Evolutionary conservation across 2,113 vertebrate genomes (phyloP), one percentile per base, ranked within the genome.

Genomic region (Laticauda colubrina): DNA sequence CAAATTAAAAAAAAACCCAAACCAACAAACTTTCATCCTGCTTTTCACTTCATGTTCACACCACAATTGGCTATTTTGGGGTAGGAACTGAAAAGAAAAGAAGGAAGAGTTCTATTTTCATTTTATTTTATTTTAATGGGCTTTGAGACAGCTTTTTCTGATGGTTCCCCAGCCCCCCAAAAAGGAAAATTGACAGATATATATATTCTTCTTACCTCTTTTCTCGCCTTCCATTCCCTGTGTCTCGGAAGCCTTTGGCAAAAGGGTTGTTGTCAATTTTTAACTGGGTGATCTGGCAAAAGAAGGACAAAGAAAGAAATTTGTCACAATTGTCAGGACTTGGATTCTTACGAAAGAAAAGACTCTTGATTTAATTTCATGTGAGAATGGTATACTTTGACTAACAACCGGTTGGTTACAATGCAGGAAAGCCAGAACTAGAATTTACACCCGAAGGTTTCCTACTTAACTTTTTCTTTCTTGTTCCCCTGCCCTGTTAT

Each of bases 181-280:
- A 0, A 0, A 14, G 86, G 91, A 18, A 0, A 0, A 18, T 61
- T 21, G 14, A 0, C 10, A 7, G n/a, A n/a, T 14, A 8, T 26
- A 85, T 5, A 5, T 34, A 69, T 8, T 94, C 97, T 98, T 97
- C 97, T 98, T 97, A 99, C 99, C 99, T 98, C 96, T 99, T 99
- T 94, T 99, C 99, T 94, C 99, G 97, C 94, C 99, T 98, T 87
- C 99, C 99, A 97, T 99, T 99, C 51, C 99, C 99, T 2, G 99
- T 99, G 97, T 99, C 99, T 93, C 99, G 98, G 96, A 99, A 99
- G 94, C 99, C 99, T 98, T 99, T 99, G 92, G 99, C 99, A 39
- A 81, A 81, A 81, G 69, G 69, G 3, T 81, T 81, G 6, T 81
- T 81, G n/a, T 99, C 99, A 91, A 99, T 99, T 98, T 99, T 99